phyloP scores from a whole-genome alignment of 2,113 vertebrate genomes.

The Nematolebias whitei region DNA sequence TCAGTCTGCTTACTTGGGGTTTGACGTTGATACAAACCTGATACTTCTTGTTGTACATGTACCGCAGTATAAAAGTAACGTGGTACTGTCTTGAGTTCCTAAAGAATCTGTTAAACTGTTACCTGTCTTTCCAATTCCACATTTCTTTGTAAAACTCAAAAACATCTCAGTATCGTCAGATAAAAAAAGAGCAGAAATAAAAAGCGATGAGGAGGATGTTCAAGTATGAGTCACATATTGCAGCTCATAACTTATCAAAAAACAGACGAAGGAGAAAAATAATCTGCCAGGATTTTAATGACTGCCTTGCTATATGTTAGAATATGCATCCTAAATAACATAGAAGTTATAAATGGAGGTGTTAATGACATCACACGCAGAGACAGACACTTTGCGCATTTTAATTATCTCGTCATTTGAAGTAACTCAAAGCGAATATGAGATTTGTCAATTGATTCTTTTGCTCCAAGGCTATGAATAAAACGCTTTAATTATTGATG shows the following conservation, averaged over 20 bases:
- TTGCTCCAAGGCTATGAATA: slow-evolving; percentile 84
- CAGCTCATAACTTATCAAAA: slow-evolving; percentile 37
- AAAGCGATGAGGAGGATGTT: slow-evolving; percentile 28
- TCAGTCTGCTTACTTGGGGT: no score
- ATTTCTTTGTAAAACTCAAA: neutral
- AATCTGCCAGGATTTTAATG: slow-evolving; percentile 45
- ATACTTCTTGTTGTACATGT: no score
- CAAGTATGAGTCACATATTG: slow-evolving; percentile 28
- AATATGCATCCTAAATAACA: slow-evolving; percentile 53
- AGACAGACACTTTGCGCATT: slow-evolving; percentile 64
- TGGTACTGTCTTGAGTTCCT: neutral
- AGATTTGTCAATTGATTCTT: slow-evolving; percentile 86
- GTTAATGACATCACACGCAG: slow-evolving; percentile 46
- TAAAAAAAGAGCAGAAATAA: slow-evolving; percentile 7
- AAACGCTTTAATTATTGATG: slow-evolving; percentile 85
- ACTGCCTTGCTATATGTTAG: slow-evolving; percentile 36
- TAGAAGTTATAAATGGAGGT: slow-evolving; percentile 68
- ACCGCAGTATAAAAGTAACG: no score
- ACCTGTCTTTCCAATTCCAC: no score
- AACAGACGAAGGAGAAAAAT: slow-evolving; percentile 25
- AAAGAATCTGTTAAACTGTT: neutral
- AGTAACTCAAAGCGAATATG: slow-evolving; percentile 85
- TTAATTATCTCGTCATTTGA: slow-evolving; percentile 80
- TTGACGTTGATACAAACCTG: no score
- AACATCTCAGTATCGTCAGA: slow-evolving; percentile 21